phyloP scores from a whole-genome alignment of 2,888 invertebrate genomes.

The Ormyrus labotus region DNA sequence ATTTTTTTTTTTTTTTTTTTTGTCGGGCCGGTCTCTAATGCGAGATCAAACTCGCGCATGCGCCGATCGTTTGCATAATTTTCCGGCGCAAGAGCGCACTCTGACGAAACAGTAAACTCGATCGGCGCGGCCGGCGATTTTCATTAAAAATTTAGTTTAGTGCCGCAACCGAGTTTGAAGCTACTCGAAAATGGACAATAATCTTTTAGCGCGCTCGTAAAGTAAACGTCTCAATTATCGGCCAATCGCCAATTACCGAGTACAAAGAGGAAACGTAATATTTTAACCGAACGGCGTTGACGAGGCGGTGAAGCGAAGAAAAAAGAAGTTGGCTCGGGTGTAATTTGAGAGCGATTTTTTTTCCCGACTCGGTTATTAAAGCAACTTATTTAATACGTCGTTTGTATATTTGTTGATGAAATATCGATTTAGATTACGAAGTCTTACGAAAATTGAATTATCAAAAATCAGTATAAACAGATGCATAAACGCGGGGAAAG shows the following conservation, averaged over 20 bases:
- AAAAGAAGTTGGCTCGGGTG: no score
- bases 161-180: background rate
- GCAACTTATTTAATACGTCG: no score
- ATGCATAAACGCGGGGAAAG: background rate
- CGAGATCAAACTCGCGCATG: background rate
- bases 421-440: no score
- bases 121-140: background rate
- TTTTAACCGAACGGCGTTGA: background rate
- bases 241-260: constrained; percentile 20
- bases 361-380: no score
- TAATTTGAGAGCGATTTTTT: no score
- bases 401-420: no score
- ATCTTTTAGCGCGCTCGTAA: constrained; percentile 24
- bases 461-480: background rate
- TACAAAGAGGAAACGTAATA: constrained; percentile 20
- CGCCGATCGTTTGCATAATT: constrained; percentile 42
- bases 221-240: constrained; percentile 37
- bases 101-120: constrained; percentile 35
- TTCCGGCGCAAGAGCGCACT: background rate
- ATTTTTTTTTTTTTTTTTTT: constrained; percentile 3
- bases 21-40: background rate
- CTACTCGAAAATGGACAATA: constrained; percentile 12
- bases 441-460: no score
- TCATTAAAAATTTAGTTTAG: constrained; percentile 23
- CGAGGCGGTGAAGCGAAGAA: no score